Percentiles rank a stretch among this genome's conserved stretches.
Evolutionary conservation across 1,140 invertebrate genomes (phyloP).

Genomic region (Pseudomyrmex pallidus): DNA sequence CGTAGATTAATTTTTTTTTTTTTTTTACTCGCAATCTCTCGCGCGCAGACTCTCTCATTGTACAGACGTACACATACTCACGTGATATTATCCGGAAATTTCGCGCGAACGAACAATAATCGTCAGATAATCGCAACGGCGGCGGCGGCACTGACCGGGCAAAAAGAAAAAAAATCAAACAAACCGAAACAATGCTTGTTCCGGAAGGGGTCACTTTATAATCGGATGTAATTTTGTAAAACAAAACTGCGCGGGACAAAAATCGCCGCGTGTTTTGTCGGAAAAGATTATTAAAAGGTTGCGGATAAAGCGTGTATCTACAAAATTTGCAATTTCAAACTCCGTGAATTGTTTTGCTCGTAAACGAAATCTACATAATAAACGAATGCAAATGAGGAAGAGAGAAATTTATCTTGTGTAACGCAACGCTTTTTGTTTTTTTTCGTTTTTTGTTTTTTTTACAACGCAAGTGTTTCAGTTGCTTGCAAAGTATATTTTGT

Average conservation of each 20-base stretch:
- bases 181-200: conserved; percentile 27
- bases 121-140: conserved; percentile 25
- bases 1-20: conserved; percentile 21
- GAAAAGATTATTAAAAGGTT: background rate
- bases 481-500: no score
- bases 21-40: conserved; percentile 26
- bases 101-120: conserved; percentile 26
- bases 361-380: conserved; percentile 20
- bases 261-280: background rate
- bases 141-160: background rate
- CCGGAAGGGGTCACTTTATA: conserved; percentile 23
- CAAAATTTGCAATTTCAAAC: conserved; percentile 35
- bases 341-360: background rate
- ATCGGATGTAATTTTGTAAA: conserved; percentile 37
- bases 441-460: no score
- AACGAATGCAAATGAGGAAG: background rate
- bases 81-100: conserved; percentile 39
- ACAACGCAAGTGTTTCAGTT: no score
- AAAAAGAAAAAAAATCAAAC: background rate
- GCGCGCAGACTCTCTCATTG: background rate
- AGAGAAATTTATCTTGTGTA: no score
- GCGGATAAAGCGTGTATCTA: conserved; percentile 1
- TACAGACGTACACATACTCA: conserved; percentile 21
- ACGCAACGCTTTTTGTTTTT: no score
- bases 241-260: conserved; percentile 15